Evolutionary conservation across 1,140 invertebrate species (phyloP).

Genomic region (Papilio xuthus): DNA sequence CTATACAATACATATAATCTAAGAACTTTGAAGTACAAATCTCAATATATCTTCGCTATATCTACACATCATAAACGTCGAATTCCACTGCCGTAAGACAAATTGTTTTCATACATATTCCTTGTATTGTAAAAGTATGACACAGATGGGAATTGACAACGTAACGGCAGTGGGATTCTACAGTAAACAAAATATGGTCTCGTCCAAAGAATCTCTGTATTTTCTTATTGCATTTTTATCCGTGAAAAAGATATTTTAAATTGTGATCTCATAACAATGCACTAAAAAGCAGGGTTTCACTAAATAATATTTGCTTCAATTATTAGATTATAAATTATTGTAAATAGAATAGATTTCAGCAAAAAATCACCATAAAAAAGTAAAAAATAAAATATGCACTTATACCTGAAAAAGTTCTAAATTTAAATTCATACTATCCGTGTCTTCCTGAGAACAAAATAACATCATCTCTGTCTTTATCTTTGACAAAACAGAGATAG

Average conservation of each 20-base stretch:
- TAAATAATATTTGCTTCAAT: conserved; percentile 72
- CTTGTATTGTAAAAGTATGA: too few relatives aligned
- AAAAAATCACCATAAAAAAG: not conserved
- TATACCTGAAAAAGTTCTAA: too few relatives aligned
- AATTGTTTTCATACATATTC: not conserved
- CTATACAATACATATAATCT: not conserved
- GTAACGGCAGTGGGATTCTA: conserved; percentile 6
- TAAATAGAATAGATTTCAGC: conserved; percentile 56
- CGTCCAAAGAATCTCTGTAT: conserved; percentile 48
- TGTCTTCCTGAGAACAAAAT: too few relatives aligned
- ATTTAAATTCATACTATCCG: too few relatives aligned
- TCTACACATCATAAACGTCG: not conserved
- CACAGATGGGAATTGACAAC: too few relatives aligned
- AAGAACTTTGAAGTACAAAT: conserved; percentile 61
- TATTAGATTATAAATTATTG: conserved; percentile 54
- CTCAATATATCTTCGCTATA: conserved; percentile 44
- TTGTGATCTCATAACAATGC: conserved; percentile 65
- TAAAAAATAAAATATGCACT: too few relatives aligned
- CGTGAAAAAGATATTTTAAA: conserved; percentile 49
- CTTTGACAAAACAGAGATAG: too few relatives aligned
- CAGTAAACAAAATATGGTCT: conserved; percentile 16
- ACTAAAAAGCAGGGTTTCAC: conserved; percentile 72
- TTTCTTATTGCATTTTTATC: conserved; percentile 62
- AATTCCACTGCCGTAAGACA: not conserved
- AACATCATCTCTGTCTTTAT: too few relatives aligned